Base-by-base conservation (phyloP, 2,797 vertebrate genomes). In the Staurois parvus region DNA sequence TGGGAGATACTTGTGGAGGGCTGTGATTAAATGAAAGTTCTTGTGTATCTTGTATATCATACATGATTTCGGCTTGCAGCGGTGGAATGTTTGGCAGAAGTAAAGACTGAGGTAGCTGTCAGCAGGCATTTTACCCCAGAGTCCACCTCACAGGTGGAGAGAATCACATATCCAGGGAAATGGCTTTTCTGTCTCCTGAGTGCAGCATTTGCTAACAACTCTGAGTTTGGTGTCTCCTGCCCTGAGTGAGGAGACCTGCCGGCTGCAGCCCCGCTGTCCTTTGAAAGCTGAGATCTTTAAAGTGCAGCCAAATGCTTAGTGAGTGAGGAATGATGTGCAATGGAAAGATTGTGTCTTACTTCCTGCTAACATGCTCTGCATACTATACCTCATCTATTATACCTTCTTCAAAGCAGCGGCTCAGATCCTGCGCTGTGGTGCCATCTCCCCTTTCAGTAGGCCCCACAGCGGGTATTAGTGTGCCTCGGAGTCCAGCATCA, bases 281-380 rank as follows among this genome's bases (percentile, higher is more conserved):
- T 87, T 87, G 85, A 87, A 87, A 87, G 85, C 81, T 79, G 85
- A 87, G 85, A 87, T 79, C 85, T 87, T 87, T 87, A 83, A 87
- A 87, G 81, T 87, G 81, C 76, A 75, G 85, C 85, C 85, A 87
- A 87, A 87, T 87, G 81, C 85, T 87, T 84, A 87, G 85, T 84
- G 81, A 87, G 85, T 87, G 85, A 87, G 85, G 85, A 87, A 83
- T 83, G 85, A 87, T 84, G 85, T 79, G 85, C 81, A 83, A 83
- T 87, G 85, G 85, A 87, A 87, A 87, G 85, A 87, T 87, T 87
- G 85, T 87, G 85, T 87, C 85, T 87, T 83, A 87, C 85, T 87
- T 87, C 85, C 85, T 87, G 85, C 85, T 87, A 87, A 87, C 81
- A 87, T 87, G 85, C 85, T 87, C 85, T 79, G 85, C 85, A 87